Evolutionary conservation across 2,113 vertebrate genomes (phyloP).

Genomic region (Psittacula cyanocephala): DNA sequence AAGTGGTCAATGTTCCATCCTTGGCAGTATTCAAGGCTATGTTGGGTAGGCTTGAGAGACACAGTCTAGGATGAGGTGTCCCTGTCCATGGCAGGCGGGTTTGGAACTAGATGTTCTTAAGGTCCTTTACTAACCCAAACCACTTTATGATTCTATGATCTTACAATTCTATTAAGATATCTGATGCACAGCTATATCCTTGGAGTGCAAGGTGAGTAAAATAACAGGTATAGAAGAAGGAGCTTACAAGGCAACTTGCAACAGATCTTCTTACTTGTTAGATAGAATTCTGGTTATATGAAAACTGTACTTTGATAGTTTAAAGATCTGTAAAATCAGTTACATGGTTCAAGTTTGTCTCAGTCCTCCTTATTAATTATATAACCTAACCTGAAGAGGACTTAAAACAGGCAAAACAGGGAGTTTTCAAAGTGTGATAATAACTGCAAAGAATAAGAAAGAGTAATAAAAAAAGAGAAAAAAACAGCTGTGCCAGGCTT

Average conservation of each 20-base stretch:
- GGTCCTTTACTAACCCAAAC: neutral
- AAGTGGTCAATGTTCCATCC: neutral
- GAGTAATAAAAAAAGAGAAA: neutral
- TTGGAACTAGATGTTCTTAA: neutral
- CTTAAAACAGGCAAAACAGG: neutral
- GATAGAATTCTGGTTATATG: neutral
- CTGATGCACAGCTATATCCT: neutral
- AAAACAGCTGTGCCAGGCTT: neutral
- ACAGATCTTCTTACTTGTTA: neutral
- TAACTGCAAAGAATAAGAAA: neutral
- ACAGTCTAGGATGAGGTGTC: neutral
- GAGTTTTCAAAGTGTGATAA: neutral
- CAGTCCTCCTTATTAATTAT: neutral
- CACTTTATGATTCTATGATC: neutral
- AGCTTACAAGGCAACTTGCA: neutral
- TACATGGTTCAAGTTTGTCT: neutral
- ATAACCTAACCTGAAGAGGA: neutral
- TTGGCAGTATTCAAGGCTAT: neutral
- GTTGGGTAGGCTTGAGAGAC: fast-evolving
- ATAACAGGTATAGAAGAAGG: neutral
- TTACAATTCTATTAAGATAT: neutral
- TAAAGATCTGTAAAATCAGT: neutral
- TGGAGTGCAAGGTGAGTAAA: neutral
- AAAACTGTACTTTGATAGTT: neutral
- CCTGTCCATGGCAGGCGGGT: neutral